Evolutionary conservation across 2,797 vertebrate genomes (phyloP).

Genomic region (Rachycentron canadum): DNA sequence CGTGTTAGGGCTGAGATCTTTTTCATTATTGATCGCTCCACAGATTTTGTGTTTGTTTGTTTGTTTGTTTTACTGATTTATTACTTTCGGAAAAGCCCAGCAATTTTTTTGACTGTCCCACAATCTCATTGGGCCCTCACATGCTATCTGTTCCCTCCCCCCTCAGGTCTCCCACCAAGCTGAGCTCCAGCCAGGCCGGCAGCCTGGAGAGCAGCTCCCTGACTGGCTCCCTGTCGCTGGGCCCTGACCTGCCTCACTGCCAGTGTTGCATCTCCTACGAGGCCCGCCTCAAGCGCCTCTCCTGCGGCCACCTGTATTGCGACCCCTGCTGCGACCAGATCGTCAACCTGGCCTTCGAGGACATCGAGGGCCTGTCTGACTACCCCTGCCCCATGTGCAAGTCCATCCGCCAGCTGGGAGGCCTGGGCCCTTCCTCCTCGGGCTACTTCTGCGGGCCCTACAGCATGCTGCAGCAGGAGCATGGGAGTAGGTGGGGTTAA

Average conservation of each 20-base stretch:
- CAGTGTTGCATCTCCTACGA: conserved; percentile 86
- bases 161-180: conserved; percentile 83
- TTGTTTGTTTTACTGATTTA: no score
- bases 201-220: conserved; percentile 87
- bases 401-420: conserved; percentile 80
- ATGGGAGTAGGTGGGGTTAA: conserved; percentile 71
- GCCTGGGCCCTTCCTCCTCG: conserved; percentile 73
- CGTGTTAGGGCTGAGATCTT: no score
- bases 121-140: not conserved
- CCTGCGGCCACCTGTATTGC: conserved; percentile 87
- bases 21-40: no score
- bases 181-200: conserved; percentile 80
- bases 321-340: conserved; percentile 86
- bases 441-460: conserved; percentile 72
- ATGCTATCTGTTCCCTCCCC: not conserved
- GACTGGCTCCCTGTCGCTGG: conserved; percentile 84
- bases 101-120: no score
- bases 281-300: conserved; percentile 84
- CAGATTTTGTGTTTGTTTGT: no score
- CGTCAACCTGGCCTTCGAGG: conserved; percentile 88
- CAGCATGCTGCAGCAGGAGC: conserved; percentile 76
- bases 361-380: conserved; percentile 88
- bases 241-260: conserved; percentile 85
- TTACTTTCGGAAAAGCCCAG: no score
- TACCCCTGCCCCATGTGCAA: conserved; percentile 89